Evolutionary conservation across 2,888 invertebrate species (phyloP).

Genomic region (Tinea pellionella): DNA sequence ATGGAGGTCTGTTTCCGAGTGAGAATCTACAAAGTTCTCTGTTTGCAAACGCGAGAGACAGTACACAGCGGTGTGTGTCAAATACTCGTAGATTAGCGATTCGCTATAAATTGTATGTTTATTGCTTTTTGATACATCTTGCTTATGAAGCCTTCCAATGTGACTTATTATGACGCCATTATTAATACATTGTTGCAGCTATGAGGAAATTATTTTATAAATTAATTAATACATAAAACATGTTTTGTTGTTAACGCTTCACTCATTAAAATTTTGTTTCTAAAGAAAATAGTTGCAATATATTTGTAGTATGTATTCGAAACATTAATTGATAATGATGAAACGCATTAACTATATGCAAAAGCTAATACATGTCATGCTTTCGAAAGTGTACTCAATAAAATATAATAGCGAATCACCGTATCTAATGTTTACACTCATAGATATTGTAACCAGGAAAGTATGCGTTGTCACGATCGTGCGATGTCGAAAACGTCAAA

Average conservation of each 20-base stretch:
- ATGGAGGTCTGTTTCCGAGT: slow-evolving; percentile 4
- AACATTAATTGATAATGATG: background rate
- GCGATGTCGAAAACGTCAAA: slow-evolving; percentile 17
- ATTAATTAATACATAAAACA: background rate
- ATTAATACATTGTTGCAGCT: background rate
- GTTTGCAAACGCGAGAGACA: slow-evolving; percentile 47
- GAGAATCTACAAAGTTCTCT: background rate
- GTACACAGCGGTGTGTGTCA: slow-evolving; percentile 37
- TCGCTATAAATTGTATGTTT: slow-evolving; percentile 49
- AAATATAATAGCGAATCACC: slow-evolving; percentile 20
- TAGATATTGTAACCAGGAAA: slow-evolving; percentile 5
- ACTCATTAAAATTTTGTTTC: background rate
- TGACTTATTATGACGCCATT: background rate
- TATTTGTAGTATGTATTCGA: background rate
- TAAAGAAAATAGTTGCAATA: too few species aligned
- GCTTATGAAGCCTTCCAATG: slow-evolving; percentile 29
- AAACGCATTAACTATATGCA: background rate
- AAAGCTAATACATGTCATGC: background rate
- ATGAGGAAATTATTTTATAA: background rate
- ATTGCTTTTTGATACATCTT: slow-evolving; percentile 37
- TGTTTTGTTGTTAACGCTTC: background rate
- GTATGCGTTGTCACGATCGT: slow-evolving; percentile 13
- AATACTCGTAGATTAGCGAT: slow-evolving; percentile 51
- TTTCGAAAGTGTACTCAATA: slow-evolving; percentile 10
- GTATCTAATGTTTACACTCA: slow-evolving; percentile 19